phyloP scores from a whole-genome alignment of 2,797 vertebrate species.

The Otolemur crassicaudatus region DNA sequence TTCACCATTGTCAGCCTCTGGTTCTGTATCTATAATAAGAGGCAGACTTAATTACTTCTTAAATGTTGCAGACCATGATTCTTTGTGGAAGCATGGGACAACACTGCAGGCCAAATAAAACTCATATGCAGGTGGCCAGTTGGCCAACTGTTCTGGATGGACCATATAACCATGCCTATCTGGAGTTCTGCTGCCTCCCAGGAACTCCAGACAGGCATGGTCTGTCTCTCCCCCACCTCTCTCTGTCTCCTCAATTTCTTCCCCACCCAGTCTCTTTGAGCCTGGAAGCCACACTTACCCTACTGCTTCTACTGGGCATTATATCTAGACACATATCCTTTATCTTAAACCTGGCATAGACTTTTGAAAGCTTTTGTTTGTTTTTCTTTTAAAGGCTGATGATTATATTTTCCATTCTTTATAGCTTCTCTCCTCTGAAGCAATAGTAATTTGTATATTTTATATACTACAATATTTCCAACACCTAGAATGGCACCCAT shows the following conservation, averaged over 20 bases:
- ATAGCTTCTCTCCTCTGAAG: not conserved
- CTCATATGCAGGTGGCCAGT: too few relatives aligned
- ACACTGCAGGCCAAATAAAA: not conserved
- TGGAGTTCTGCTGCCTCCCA: not conserved
- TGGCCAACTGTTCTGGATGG: not conserved
- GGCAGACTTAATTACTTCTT: not conserved
- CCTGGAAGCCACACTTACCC: not conserved
- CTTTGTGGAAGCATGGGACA: not conserved
- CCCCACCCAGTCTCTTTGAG: not conserved
- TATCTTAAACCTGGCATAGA: not conserved
- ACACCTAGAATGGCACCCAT: not conserved
- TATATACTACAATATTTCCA: not conserved
- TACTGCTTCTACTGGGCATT: not conserved
- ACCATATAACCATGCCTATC: not conserved
- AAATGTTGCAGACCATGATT: not conserved
- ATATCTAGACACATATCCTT: not conserved
- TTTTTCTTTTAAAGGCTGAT: constrained; percentile 20
- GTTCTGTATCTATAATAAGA: constrained; percentile 1
- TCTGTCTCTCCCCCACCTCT: too few relatives aligned
- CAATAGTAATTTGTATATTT: not conserved
- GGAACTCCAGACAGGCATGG: not conserved
- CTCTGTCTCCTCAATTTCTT: not conserved
- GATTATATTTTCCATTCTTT: not conserved
- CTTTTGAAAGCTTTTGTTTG: not conserved
- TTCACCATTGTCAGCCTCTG: not conserved